Evolutionary conservation across 2,797 vertebrate genomes (phyloP).

Genomic region (Ispidina lecontei): DNA sequence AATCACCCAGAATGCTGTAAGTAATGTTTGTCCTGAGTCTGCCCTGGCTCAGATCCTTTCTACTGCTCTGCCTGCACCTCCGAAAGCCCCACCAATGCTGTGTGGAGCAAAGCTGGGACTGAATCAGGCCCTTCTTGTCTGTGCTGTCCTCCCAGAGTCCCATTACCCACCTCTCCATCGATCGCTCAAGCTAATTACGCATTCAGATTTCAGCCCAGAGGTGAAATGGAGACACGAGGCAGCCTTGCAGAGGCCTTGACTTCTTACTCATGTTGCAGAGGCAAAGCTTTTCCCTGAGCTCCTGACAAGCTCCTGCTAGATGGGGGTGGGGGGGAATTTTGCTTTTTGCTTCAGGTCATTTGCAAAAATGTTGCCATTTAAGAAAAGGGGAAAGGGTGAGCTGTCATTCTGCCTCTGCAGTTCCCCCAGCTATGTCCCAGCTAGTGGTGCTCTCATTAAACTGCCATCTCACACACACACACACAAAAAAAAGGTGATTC

Average conservation of each 20-base stretch:
- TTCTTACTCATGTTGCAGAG: background rate
- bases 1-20: background rate
- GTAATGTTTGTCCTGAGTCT: background rate
- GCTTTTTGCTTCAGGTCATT: background rate
- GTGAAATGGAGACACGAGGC: background rate
- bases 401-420: background rate
- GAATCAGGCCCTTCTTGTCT: background rate
- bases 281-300: background rate
- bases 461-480: background rate
- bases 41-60: accelerated
- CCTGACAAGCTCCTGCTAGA: background rate
- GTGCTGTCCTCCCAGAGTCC: background rate
- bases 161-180: background rate
- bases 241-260: background rate
- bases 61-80: accelerated
- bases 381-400: background rate
- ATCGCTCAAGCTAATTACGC: background rate
- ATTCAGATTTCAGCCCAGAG: background rate
- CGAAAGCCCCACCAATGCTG: accelerated
- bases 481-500: background rate
- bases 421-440: background rate
- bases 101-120: background rate
- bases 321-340: background rate
- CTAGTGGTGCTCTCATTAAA: background rate
- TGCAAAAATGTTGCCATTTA: background rate